These are phyloP conservation scores for Neoarius graeffei DNA, from an alignment of 2,113 vertebrate species.

Conservation along the genomic window DNA sequence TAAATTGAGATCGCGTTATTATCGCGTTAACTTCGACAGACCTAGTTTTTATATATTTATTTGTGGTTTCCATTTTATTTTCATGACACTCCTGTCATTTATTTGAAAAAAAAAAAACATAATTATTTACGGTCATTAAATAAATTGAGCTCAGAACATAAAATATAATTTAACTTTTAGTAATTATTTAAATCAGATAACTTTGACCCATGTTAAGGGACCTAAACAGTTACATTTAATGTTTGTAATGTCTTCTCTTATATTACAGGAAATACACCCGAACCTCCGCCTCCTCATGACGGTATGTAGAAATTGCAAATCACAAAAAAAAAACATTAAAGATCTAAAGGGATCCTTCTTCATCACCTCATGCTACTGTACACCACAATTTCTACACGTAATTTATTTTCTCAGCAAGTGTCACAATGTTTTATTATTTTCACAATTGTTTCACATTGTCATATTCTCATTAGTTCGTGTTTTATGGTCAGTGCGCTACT, in stretches of 20 bases:
- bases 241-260: neutral
- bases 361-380: neutral
- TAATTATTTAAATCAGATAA: no score
- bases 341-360: neutral
- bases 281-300: conserved; percentile 74
- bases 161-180: neutral
- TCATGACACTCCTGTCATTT: neutral
- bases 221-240: neutral
- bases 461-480: neutral
- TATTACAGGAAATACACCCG: conserved; percentile 67
- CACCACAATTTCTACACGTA: neutral
- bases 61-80: neutral
- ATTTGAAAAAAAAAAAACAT: neutral
- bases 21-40: no score
- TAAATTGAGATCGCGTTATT: no score
- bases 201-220: neutral
- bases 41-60: neutral
- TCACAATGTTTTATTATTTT: neutral
- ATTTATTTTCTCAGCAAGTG: neutral
- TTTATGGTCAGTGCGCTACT: neutral
- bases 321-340: neutral
- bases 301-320: conserved; percentile 56
- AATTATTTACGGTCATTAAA: neutral
- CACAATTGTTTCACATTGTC: neutral
- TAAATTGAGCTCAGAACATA: neutral